Percentiles rank a stretch among this genome's conserved stretches.
Conservation (phyloP, 2,113 vertebrate genomes). For the Stigmatopora nigra region DNA sequence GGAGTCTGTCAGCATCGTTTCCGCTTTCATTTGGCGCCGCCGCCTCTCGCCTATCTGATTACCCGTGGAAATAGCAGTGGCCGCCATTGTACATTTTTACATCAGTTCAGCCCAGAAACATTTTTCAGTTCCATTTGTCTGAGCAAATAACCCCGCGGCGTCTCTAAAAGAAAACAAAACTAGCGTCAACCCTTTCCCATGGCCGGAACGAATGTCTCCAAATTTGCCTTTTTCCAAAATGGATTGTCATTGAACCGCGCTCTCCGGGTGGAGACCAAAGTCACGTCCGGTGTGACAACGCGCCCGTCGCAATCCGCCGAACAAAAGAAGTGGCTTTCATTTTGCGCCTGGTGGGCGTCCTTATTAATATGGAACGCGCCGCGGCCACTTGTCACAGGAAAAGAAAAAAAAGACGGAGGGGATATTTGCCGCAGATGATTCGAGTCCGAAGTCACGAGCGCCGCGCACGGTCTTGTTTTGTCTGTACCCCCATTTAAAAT, state of each 20-base stretch:
- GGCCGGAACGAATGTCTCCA: no score
- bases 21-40: slow-evolving; percentile 55
- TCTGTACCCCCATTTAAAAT: slow-evolving; percentile 31
- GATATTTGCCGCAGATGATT: slow-evolving; percentile 40
- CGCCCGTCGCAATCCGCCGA: background rate
- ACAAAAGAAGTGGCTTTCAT: background rate
- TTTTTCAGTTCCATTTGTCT: no score
- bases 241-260: no score
- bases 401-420: slow-evolving; percentile 11
- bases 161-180: no score
- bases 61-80: slow-evolving; percentile 49
- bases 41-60: slow-evolving; percentile 48
- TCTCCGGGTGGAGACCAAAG: no score
- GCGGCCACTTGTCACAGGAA: slow-evolving; percentile 27
- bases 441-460: slow-evolving; percentile 48
- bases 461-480: slow-evolving; percentile 46
- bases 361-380: slow-evolving; percentile 3
- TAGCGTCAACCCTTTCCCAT: no score
- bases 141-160: no score
- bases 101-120: no score
- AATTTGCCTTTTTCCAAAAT: no score
- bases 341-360: slow-evolving; percentile 1
- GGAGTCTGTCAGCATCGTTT: slow-evolving; percentile 51
- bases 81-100: slow-evolving; percentile 5
- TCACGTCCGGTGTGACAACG: no score